These are phyloP conservation scores for Atta cephalotes DNA, from an alignment of 1,140 invertebrate genomes.

Conservation along the genomic window DNA sequence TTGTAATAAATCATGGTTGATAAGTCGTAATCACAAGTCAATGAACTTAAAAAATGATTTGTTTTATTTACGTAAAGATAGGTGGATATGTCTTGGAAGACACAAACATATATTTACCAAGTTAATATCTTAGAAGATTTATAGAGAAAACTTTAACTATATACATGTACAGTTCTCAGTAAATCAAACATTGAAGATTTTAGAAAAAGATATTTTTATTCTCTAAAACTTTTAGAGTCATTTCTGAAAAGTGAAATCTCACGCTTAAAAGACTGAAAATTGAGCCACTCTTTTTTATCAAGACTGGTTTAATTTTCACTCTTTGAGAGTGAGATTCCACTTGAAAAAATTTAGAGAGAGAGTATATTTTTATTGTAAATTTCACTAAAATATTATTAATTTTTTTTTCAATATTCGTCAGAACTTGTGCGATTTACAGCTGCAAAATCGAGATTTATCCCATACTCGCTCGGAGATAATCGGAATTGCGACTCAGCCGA, in stretches of 20 bases:
- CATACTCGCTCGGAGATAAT: not conserved
- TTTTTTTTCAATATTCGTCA: not conserved
- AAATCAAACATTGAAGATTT: not conserved
- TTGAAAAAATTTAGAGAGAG: too few species aligned
- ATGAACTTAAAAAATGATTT: constrained; percentile 14
- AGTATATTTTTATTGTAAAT: not conserved
- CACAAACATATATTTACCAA: not conserved
- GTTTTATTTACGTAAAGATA: not conserved
- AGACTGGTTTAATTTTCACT: too few species aligned
- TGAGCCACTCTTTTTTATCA: too few species aligned
- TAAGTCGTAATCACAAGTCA: not conserved
- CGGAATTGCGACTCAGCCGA: constrained; percentile 12
- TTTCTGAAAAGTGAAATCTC: too few species aligned
- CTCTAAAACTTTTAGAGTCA: too few species aligned
- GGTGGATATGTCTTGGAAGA: not conserved
- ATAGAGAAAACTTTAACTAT: not conserved
- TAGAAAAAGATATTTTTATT: not conserved
- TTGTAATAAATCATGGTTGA: constrained; percentile 4
- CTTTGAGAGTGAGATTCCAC: too few species aligned
- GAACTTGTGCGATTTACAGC: not conserved
- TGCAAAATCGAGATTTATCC: not conserved
- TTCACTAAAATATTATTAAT: not conserved
- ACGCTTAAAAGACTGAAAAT: too few species aligned
- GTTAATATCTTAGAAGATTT: constrained; percentile 1
- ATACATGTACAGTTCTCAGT: not conserved